Base-by-base conservation (phyloP, 2,888 invertebrate genomes). In the Dolomedes plantarius region DNA sequence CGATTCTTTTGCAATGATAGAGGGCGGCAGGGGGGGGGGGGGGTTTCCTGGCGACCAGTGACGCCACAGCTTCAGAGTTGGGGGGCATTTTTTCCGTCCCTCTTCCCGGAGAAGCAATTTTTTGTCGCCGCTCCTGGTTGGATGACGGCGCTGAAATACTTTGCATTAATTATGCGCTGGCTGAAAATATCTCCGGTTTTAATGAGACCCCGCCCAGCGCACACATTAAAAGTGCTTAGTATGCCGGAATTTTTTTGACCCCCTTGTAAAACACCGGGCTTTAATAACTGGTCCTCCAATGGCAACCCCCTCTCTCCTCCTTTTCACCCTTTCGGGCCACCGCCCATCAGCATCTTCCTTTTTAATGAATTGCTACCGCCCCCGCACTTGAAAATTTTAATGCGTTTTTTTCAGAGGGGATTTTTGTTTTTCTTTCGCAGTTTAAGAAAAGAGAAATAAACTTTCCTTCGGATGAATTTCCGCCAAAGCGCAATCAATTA, bases 81-180 rank as follows among this genome's bases (percentile, higher is more conserved):
- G 79, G 79, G 56, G 32, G 50, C 69, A 69, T 83, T 83, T 83
- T 82, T 68, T 65, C 46, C 68, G 27, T 56, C 81, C 39, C 50
- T 50, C 41, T 81, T 74, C 68, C 81, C 62, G 69, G 62, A 69
- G 62, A 62, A 41, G 32, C 73, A 11, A 72, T 85, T 85, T 85
- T 79, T 86, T 86, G 36, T 56, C 79, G 36, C 69, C 41, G 69
- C 85, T 79, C 74, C 85, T 86, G 85, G 85, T 86, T 86, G 85
- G 85, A 69, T 78, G 74, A 23, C 62, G 68, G 62, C 64, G 78
- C 69, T 73, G 83, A 85, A 85, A 85, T 83, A 78, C 83, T 86
- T 78, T 86, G 85, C 85, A 86, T 86, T 86, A 86, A 86, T 86
- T 86, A 86, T 86, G 77, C 85, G 79, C 68, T 86, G 79, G 46